A percentile compares a stretch with the other conserved stretches of the same genome.
These are phyloP conservation scores for Eunapius fragilis DNA, from an alignment of 37 sponge, comb jelly and placozoan genomes.

Conservation along the genomic window DNA sequence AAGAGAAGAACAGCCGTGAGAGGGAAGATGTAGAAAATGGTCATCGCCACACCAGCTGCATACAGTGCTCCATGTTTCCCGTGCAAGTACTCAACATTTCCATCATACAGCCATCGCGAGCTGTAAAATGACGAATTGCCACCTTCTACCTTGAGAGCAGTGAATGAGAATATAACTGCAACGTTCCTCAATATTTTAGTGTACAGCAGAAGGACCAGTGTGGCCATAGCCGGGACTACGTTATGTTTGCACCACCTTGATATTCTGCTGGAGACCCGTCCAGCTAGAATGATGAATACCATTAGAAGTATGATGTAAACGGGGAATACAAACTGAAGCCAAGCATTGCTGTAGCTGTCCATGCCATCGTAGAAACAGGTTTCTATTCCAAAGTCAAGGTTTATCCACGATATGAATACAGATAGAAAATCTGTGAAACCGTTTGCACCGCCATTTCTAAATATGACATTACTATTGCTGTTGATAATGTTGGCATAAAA, in stretches of 20 bases:
- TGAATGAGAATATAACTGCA: background rate
- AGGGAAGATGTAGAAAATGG: background rate
- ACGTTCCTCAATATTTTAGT: constrained; percentile 14
- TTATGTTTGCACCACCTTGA: constrained; percentile 3
- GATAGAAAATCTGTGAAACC: constrained; percentile 28
- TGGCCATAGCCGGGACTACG: constrained; percentile 31
- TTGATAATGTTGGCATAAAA: background rate
- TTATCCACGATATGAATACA: constrained; percentile 41
- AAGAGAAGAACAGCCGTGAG: background rate
- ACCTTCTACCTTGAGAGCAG: background rate
- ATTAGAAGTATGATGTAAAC: constrained; percentile 51
- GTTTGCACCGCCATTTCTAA: background rate
- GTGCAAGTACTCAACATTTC: constrained; percentile 10
- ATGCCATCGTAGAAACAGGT: constrained; percentile 74
- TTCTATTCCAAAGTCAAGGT: constrained; percentile 59
- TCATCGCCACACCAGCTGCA: background rate
- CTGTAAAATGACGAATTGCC: background rate
- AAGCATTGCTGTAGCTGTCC: constrained; percentile 39
- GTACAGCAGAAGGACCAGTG: constrained; percentile 31
- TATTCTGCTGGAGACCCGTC: constrained; percentile 12
- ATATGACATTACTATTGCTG: background rate
- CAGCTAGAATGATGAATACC: constrained; percentile 21
- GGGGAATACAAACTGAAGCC: constrained; percentile 62
- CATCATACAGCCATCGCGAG: constrained; percentile 16
- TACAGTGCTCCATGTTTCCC: constrained; percentile 9